A percentile compares a stretch with the other conserved stretches of the same genome.
These are phyloP conservation scores for Manis pentadactyla DNA, from an alignment of 2,797 vertebrate genomes.

Conservation along the genomic window DNA sequence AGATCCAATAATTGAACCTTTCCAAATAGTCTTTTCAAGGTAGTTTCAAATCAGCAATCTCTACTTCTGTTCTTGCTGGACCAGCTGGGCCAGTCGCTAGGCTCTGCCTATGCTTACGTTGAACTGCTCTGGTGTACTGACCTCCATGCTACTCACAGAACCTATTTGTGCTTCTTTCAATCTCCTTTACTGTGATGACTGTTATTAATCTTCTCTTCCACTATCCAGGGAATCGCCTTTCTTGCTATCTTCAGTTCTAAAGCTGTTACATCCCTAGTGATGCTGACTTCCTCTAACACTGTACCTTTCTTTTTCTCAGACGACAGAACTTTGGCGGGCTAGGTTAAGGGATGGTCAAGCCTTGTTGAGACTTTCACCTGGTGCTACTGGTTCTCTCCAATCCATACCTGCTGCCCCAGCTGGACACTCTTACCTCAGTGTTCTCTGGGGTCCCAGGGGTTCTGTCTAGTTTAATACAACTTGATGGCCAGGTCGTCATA, in stretches of 20 bases:
- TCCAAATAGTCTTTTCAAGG: slow-evolving; percentile 13
- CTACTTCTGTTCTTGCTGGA: neutral
- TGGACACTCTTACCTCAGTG: neutral
- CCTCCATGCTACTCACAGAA: accelerated
- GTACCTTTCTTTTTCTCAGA: neutral
- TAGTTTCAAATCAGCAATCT: neutral
- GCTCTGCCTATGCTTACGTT: neutral
- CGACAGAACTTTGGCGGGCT: neutral
- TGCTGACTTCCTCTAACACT: neutral
- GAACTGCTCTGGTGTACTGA: neutral
- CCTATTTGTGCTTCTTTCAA: neutral
- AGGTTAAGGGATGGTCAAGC: neutral
- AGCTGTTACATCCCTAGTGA: neutral
- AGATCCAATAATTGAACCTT: slow-evolving; percentile 36
- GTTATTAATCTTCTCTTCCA: neutral
- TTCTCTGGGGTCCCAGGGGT: neutral
- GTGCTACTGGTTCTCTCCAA: neutral
- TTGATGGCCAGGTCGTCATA: neutral
- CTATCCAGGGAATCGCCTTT: neutral
- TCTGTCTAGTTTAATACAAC: neutral
- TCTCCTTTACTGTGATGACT: neutral
- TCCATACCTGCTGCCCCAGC: neutral
- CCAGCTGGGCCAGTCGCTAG: too few species aligned
- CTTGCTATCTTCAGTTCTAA: neutral
- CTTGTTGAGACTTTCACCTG: neutral